Evolutionary conservation across 2,797 vertebrate genomes (phyloP).

Genomic region (Falco cherrug): DNA sequence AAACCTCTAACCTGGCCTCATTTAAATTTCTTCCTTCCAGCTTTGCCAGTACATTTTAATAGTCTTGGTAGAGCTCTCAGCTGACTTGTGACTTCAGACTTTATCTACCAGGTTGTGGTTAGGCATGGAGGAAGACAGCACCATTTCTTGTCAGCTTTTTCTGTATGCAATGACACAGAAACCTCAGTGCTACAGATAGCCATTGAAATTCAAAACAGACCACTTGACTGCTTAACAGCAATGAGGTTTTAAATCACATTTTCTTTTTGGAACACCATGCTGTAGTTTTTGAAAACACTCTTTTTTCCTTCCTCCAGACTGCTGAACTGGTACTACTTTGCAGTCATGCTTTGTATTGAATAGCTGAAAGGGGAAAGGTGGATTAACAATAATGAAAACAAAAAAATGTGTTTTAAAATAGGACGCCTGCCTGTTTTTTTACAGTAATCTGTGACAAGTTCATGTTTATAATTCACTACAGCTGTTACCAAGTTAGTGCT

Average conservation of each 20-base stretch:
- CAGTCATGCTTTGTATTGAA: neutral
- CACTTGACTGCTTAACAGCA: neutral
- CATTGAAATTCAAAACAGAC: conserved; percentile 10
- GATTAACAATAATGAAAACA: neutral
- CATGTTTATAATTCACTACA: conserved; percentile 11
- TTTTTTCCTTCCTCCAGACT: neutral
- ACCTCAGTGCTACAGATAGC: neutral
- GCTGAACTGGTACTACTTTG: neutral
- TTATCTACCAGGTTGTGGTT: neutral
- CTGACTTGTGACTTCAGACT: conserved; percentile 42
- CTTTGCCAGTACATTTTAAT: conserved; percentile 48
- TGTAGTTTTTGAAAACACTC: neutral
- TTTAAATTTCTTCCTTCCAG: conserved; percentile 33
- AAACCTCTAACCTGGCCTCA: conserved; percentile 27
- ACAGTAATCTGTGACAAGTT: neutral
- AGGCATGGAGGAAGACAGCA: neutral
- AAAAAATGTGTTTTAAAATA: neutral
- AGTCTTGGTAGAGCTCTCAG: conserved; percentile 12
- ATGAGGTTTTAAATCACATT: conserved; percentile 6
- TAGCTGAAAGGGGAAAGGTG: neutral
- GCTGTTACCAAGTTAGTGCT: neutral
- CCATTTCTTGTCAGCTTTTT: neutral
- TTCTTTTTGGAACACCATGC: neutral
- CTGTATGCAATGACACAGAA: neutral
- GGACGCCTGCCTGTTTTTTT: neutral